Evolutionary conservation across 2,888 invertebrate species (phyloP), one percentile per base, ranked within the genome.

Genomic region (Portevinia maculata): DNA sequence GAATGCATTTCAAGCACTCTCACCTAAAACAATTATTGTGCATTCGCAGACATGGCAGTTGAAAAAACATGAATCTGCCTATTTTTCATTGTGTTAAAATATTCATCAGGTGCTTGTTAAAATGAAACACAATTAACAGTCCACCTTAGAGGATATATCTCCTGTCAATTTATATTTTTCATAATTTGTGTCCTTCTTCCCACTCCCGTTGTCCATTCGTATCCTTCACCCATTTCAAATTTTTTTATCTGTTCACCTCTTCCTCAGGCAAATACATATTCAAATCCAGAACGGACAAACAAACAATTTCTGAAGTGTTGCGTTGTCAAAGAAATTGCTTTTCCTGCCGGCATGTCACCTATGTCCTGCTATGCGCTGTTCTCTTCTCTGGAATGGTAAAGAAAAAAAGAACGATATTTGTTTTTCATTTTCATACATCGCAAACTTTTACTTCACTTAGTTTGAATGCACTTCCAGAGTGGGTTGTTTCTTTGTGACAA

Each of bases 341-440:
- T 73, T 78, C 78, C 79, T 79, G 79, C 73, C 76, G 78, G 67
- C 83, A 60, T 71, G 65, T 67, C 76, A 73, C 83, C 67, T 76
- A 30, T 50, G 79, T 71, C 70, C 69, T 79, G 44, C 32, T 28
- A 48, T 48, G 24, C 32, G 32, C 13, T 41, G 30, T 17, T 44
- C 53, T 11, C 30, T 53, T 5, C 15, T 34, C 34, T 11, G 21
- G 50, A 41, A 53, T 48, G 52, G n/a, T n/a, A n/a, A n/a, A n/a
- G 75, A 32, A 69, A 78, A 17, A 41, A 41, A 15, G 5, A n/a
- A 5, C 6, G 69, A 84, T 84, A 84, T 84, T 84, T 84, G 73
- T 62, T 84, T 84, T 84, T 84, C 84, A 84, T 84, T 84, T 84
- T 84, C 78, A 84, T 84, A 84, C 84, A 79, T 79, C 37, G 78